Percentiles rank a stretch among this genome's conserved stretches.
Evolutionary conservation across 2,888 invertebrate genomes (phyloP).

Genomic region (Phoenoteleia sp.): DNA sequence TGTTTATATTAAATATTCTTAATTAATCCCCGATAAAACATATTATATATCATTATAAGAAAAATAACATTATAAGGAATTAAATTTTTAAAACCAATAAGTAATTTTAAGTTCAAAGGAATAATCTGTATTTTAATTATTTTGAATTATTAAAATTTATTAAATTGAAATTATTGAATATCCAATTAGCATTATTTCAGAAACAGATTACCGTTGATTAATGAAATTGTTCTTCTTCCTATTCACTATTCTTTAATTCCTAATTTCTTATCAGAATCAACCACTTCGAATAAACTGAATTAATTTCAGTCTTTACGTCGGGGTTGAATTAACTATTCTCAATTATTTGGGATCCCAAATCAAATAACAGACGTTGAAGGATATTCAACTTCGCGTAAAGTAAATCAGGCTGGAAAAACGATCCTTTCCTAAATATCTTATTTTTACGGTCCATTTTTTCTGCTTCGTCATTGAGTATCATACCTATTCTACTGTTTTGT

Average conservation of each 20-base stretch:
- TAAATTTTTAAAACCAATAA: too few species aligned
- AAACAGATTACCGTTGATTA: not conserved
- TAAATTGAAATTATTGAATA: too few species aligned
- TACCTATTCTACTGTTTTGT: too few species aligned
- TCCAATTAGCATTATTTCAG: too few species aligned
- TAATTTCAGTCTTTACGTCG: slow-evolving; percentile 26
- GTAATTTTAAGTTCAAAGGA: too few species aligned
- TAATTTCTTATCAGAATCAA: slow-evolving; percentile 12
- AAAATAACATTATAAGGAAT: too few species aligned
- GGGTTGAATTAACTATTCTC: slow-evolving; percentile 27
- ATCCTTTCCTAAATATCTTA: slow-evolving; percentile 18
- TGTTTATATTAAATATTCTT: too few species aligned
- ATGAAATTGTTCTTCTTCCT: not conserved
- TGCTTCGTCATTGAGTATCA: not conserved
- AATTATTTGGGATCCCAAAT: slow-evolving; percentile 28
- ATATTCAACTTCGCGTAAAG: slow-evolving; percentile 25
- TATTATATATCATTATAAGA: too few species aligned
- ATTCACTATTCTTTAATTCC: slow-evolving; percentile 4
- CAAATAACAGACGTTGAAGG: slow-evolving; percentile 34
- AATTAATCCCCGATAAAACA: too few species aligned
- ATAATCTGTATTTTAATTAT: too few species aligned
- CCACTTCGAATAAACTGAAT: slow-evolving; percentile 20
- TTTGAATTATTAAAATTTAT: too few species aligned
- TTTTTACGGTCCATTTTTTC: slow-evolving; percentile 43
- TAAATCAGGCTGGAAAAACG: slow-evolving; percentile 37